Evolutionary conservation across 2,797 vertebrate genomes (phyloP), one percentile per base, ranked within the genome.

Genomic region (Helostoma temminkii): DNA sequence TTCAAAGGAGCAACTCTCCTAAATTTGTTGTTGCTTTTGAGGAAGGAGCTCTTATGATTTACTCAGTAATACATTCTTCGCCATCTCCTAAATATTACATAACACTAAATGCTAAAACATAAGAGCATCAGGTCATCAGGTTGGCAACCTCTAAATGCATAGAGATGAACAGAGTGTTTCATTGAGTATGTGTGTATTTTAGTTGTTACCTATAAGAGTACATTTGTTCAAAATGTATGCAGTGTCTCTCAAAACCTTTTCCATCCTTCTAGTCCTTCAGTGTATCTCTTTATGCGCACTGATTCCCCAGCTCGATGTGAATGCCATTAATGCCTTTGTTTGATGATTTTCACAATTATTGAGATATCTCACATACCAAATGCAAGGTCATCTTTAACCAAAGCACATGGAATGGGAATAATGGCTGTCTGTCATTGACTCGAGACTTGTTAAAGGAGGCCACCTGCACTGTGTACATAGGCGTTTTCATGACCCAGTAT

Each of bases 31-130:
- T 47, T 63, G 54, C 55, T 78, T 80, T 82, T 82, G 54, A 71
- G 28, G 75, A 84, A 75, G 25, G 30, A 57, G 65, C 65, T 80
- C 58, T 76, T 78, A 65, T 73, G 41, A 84, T 81, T 67, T 65
- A n/a, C 43, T 49, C 62, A 4, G 63, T 71, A 53, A 58, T 58
- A 36, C 59, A 55, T 74, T 19, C 46, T 7, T 49, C 11, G 5
- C 26, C 54, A 62, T 81, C 56, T 74, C n/a, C n/a, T n/a, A 53
- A n/a, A 54, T 70, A 62, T 0, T 0, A 15, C 28, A 58, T 47
- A 30, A 46, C n/a, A 11, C 18, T 60, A 19, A 60, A 48, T 22
- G 43, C 14, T 49, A 22, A 54, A 64, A 71, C 43, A 25, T n/a
- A 14, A 47, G 9, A 25, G 21, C 21, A 26, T 5, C 9, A 46